Conservation (phyloP, 2,113 vertebrate species). For the Vanacampus margaritifer region DNA sequence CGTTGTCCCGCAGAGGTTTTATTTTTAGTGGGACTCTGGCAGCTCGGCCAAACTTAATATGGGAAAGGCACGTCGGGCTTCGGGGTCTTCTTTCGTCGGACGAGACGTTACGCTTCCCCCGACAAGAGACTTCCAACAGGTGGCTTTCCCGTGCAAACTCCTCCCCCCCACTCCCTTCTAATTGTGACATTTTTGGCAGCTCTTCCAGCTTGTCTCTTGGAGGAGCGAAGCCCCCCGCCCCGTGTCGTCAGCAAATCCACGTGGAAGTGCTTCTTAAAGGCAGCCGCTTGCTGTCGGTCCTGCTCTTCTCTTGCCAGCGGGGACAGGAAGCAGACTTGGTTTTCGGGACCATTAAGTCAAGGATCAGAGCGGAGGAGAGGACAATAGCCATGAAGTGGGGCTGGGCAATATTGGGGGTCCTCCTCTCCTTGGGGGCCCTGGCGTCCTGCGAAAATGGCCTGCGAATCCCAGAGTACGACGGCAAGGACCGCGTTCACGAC, state of each 20-base stretch:
- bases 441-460: slow-evolving; percentile 77
- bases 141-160: slow-evolving; percentile 35
- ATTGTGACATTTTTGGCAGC: slow-evolving; percentile 40
- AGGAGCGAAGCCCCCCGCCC: slow-evolving; percentile 24
- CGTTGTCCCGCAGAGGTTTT: slow-evolving; percentile 37
- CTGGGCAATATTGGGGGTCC: slow-evolving; percentile 68
- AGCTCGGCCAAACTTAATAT: slow-evolving; percentile 70
- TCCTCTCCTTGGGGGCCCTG: slow-evolving; percentile 59
- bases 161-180: slow-evolving; percentile 15
- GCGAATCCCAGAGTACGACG: slow-evolving; percentile 85
- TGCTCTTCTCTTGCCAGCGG: slow-evolving; percentile 64
- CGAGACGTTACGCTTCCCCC: slow-evolving; percentile 35
- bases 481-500: slow-evolving; percentile 81
- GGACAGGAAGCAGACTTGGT: slow-evolving; percentile 53
- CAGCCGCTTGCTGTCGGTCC: slow-evolving; percentile 35
- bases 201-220: neutral
- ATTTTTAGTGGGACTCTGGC: slow-evolving; percentile 69
- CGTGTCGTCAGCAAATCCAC: slow-evolving; percentile 42
- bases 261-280: slow-evolving; percentile 55
- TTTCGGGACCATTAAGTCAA: slow-evolving; percentile 27
- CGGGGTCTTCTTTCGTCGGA: slow-evolving; percentile 37
- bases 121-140: slow-evolving; percentile 56
- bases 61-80: slow-evolving; percentile 62
- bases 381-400: slow-evolving; percentile 70
- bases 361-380: slow-evolving; percentile 39